Conservation (phyloP, 1,140 invertebrate genomes). For the Zaprionus africanus region DNA sequence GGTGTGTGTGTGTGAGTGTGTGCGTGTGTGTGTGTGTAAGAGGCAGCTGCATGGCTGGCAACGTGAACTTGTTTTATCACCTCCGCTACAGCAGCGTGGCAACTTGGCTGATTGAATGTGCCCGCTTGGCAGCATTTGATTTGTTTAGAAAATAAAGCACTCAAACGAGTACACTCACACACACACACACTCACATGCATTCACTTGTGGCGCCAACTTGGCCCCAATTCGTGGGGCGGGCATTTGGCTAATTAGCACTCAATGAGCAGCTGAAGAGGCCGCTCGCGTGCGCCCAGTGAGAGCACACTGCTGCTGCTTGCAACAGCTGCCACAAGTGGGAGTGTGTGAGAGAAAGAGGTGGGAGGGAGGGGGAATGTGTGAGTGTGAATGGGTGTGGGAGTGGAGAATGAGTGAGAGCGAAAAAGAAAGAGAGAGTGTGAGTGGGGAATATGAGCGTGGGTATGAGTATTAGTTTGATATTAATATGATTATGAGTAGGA, state of each 20-base stretch:
- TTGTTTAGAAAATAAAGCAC: constrained; percentile 80
- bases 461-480: not conserved
- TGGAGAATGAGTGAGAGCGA: not conserved
- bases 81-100: constrained; percentile 49
- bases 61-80: constrained; percentile 74
- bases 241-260: constrained; percentile 80
- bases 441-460: not conserved
- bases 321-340: constrained; percentile 14
- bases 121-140: constrained; percentile 73
- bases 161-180: constrained; percentile 43
- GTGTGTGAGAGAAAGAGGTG: not conserved
- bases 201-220: constrained; percentile 75
- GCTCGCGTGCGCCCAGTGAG: not conserved
- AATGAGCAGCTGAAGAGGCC: constrained; percentile 67
- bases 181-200: constrained; percentile 23
- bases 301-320: not conserved
- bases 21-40: not conserved
- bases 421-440: not conserved
- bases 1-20: not conserved
- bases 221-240: constrained; percentile 72
- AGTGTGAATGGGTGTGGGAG: not conserved
- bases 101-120: constrained; percentile 76
- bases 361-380: not conserved
- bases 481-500: not conserved
- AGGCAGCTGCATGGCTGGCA: constrained; percentile 23